Evolutionary conservation across 92 coral and sea anemone genomes (phyloP).

Genomic region (Phenganax marumi): DNA sequence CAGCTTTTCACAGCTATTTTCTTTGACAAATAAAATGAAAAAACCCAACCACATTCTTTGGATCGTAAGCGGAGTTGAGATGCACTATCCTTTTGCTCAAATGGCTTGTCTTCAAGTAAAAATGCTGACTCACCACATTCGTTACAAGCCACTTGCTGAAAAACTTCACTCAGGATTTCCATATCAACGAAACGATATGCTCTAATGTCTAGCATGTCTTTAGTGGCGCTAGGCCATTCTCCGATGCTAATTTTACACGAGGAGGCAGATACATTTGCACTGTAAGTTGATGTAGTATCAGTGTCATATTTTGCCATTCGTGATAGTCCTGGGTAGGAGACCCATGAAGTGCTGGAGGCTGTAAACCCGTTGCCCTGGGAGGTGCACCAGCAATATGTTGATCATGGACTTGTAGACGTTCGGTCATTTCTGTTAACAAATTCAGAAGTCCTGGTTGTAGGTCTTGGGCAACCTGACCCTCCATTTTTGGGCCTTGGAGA

Average conservation of each 20-base stretch:
- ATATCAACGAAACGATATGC: constrained; percentile 10
- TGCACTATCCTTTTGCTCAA: background rate
- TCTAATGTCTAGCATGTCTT: background rate
- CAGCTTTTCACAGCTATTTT: background rate
- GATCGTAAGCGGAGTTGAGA: background rate
- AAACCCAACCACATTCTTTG: background rate
- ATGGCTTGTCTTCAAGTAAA: background rate
- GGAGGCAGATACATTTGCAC: background rate
- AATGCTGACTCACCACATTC: background rate
- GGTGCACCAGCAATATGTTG: background rate
- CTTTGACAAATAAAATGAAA: background rate
- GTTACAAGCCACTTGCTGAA: background rate
- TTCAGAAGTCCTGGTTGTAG: background rate
- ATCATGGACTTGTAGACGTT: background rate
- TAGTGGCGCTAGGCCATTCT: background rate
- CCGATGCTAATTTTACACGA: background rate
- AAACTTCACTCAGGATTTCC: constrained; percentile 7
- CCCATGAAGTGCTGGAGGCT: background rate
- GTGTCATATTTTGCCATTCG: no score
- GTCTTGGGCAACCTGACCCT: background rate
- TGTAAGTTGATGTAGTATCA: background rate
- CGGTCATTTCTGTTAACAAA: background rate
- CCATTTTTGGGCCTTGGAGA: background rate
- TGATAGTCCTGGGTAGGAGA: no score
- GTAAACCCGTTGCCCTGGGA: background rate